Evolutionary conservation across 2,113 vertebrate genomes (phyloP).

Genomic region (Quiscalus mexicanus): DNA sequence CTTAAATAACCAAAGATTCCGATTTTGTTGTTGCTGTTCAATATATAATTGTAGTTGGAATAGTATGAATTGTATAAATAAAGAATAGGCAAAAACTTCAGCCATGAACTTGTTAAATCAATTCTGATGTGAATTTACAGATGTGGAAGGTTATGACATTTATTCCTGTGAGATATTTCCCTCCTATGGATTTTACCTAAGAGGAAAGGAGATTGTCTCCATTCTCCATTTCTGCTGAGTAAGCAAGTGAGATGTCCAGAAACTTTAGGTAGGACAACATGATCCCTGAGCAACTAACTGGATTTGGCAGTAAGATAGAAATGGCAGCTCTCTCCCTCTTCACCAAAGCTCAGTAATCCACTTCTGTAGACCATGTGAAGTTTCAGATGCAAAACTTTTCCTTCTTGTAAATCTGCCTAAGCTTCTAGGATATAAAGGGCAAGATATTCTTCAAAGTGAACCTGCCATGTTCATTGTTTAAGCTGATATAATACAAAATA

Average conservation of each 20-base stretch:
- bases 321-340: background rate
- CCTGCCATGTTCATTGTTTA: background rate
- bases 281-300: background rate
- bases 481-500: background rate
- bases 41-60: background rate
- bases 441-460: background rate
- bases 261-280: background rate
- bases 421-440: background rate
- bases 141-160: background rate
- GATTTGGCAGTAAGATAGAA: background rate
- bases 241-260: background rate
- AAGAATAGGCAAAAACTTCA: background rate
- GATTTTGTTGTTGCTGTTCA: background rate
- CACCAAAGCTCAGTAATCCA: background rate
- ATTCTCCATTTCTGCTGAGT: background rate
- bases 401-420: background rate
- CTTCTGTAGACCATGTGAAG: background rate
- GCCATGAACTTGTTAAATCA: background rate
- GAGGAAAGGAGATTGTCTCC: background rate
- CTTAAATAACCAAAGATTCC: background rate
- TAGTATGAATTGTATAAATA: background rate
- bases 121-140: background rate
- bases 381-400: background rate
- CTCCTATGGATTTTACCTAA: background rate
- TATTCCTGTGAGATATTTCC: constrained; percentile 6